These are phyloP conservation scores for Leptinotarsa rubiginosa DNA, from an alignment of 2,888 invertebrate genomes.

Conservation along the genomic window DNA sequence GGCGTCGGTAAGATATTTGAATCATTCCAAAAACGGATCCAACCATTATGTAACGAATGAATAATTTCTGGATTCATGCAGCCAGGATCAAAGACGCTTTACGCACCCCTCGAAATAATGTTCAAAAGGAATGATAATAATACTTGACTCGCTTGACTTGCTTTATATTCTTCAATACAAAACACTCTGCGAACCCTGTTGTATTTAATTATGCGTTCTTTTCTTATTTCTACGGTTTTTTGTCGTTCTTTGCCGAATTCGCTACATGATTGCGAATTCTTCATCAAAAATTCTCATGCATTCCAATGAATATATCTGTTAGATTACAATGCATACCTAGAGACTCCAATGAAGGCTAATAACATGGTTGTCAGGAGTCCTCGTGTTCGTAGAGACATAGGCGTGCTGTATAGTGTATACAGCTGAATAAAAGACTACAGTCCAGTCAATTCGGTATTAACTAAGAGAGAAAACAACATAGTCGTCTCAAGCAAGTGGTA, in stretches of 20 bases:
- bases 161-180: neutral
- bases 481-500: too few relatives aligned
- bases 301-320: conserved; percentile 14
- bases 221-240: neutral
- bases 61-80: too few relatives aligned
- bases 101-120: too few relatives aligned
- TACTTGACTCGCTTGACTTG: neutral
- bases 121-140: too few relatives aligned
- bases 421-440: too few relatives aligned
- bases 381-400: conserved; percentile 1
- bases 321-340: conserved; percentile 11
- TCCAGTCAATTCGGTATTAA: too few relatives aligned
- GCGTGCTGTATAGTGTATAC: neutral
- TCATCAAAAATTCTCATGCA: conserved; percentile 13
- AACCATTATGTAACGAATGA: too few relatives aligned
- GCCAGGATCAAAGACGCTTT: too few relatives aligned
- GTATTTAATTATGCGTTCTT: neutral
- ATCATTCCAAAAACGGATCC: neutral
- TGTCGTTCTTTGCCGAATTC: conserved; percentile 1
- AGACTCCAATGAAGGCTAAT: conserved; percentile 19
- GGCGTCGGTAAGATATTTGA: neutral
- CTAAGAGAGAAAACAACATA: too few relatives aligned
- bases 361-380: neutral
- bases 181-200: neutral
- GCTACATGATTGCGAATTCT: neutral